Base-by-base conservation (phyloP, 2,888 invertebrate species). In the Sinopyrophorus schimmeli region DNA sequence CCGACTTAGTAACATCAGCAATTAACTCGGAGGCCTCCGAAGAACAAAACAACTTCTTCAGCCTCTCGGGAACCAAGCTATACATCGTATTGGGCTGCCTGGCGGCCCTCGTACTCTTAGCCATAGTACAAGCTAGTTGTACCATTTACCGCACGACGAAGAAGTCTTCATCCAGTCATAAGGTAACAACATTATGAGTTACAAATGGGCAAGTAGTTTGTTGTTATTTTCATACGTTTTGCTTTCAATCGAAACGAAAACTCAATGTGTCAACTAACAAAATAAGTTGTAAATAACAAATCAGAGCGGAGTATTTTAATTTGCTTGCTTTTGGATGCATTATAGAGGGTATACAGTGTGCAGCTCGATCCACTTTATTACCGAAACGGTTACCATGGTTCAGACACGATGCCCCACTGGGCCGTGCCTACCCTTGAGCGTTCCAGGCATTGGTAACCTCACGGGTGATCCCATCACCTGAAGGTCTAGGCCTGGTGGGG, bases 41-140 rank as follows among this genome's bases (percentile, higher is more conserved):
- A 10, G 70, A 71, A 2, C 72, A 61, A 63, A 42, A 73, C 16
- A 64, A 70, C 23, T 87, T 79, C 77, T 87, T 80, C 74, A 80
- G 80, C 32, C 69, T 86, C 30, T 83, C 87, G 0, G 83, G 83
- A 63, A 83, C 84, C 9, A 88, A 90, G 65, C 75, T 91, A 50
- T 91, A 89, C 77, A 85, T 89, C 51, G 89, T 92, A 26, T 76
- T 89, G 48, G 92, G 87, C 4, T 89, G 91, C 60, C 84, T 92
- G 44, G 84, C 81, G 0, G 91, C 91, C 0, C 73, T 94, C 27
- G 76, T 92, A 18, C 75, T 91, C 11, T 80, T 93, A 24, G 89
- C 90, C 1, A 62, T 92, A 6, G 76, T 93, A 31, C 93, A 93
- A 75, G 92, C 92, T 0, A 82, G 77, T 37, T 91, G 92, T 68